These are phyloP conservation scores for Chouioia cunea DNA, from an alignment of 2,888 invertebrate species.

Conservation along the genomic window DNA sequence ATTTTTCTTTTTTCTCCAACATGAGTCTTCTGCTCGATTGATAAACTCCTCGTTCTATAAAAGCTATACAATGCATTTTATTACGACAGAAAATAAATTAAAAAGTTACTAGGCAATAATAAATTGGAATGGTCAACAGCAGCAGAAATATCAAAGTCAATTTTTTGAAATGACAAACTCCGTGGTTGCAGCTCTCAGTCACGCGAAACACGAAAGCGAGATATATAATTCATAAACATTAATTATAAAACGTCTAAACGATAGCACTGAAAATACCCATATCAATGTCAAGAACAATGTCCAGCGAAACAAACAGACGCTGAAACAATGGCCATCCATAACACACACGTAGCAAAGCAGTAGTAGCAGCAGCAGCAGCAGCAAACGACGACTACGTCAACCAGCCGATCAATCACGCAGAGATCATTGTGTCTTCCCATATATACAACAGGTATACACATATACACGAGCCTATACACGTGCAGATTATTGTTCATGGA, in stretches of 20 bases:
- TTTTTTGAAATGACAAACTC: too few relatives aligned
- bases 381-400: not conserved
- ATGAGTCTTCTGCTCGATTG: not conserved
- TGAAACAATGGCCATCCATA: not conserved
- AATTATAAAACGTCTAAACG: not conserved
- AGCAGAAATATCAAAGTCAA: too few relatives aligned
- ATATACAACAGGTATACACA: constrained; percentile 21
- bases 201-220: not conserved
- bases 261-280: too few relatives aligned
- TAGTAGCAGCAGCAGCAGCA: too few relatives aligned
- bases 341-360: too few relatives aligned
- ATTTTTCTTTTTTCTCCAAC: constrained; percentile 2
- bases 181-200: too few relatives aligned
- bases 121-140: too few relatives aligned
- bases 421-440: constrained; percentile 5
- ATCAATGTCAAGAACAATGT: too few relatives aligned
- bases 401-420: constrained; percentile 18
- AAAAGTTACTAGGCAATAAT: too few relatives aligned
- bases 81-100: too few relatives aligned
- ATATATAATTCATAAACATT: not conserved
- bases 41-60: too few relatives aligned
- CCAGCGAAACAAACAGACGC: not conserved
- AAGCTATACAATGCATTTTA: too few relatives aligned
- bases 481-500: constrained; percentile 1
- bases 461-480: not conserved